These are phyloP conservation scores for Diaprepes abbreviatus DNA, from an alignment of 2,888 invertebrate species.

Conservation along the genomic window DNA sequence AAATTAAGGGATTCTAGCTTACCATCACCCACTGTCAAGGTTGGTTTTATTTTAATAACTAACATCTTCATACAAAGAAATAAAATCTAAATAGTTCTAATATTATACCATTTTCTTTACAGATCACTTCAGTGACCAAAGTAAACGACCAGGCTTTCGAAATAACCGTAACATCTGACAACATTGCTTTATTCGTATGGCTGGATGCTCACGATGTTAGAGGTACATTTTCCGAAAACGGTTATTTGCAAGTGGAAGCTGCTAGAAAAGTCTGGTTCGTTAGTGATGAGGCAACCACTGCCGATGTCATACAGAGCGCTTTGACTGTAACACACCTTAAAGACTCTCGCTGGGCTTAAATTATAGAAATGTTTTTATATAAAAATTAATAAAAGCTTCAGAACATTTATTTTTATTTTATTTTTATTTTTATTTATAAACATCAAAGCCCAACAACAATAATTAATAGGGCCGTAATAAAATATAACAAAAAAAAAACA, in stretches of 20 bases:
- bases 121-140: constrained; percentile 40
- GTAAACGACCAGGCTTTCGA: constrained; percentile 53
- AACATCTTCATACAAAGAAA: no score
- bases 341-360: constrained; percentile 35
- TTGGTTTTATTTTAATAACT: no score
- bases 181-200: constrained; percentile 79
- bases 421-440: no score
- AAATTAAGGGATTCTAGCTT: no score
- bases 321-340: constrained; percentile 57
- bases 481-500: no score
- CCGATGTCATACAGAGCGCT: constrained; percentile 52
- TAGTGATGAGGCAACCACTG: constrained; percentile 50
- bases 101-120: constrained; percentile 18
- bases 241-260: constrained; percentile 69
- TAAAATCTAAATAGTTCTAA: no score
- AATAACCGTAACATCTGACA: constrained; percentile 68
- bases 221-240: constrained; percentile 84
- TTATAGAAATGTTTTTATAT: neutral
- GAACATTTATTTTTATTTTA: no score
- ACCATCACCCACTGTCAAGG: no score
- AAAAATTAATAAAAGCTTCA: no score
- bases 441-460: no score
- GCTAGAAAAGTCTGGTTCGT: constrained; percentile 57
- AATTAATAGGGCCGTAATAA: no score
- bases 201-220: constrained; percentile 70